phyloP scores from a whole-genome alignment of 64 coral and sea anemone genomes.

The Porites lutea region DNA sequence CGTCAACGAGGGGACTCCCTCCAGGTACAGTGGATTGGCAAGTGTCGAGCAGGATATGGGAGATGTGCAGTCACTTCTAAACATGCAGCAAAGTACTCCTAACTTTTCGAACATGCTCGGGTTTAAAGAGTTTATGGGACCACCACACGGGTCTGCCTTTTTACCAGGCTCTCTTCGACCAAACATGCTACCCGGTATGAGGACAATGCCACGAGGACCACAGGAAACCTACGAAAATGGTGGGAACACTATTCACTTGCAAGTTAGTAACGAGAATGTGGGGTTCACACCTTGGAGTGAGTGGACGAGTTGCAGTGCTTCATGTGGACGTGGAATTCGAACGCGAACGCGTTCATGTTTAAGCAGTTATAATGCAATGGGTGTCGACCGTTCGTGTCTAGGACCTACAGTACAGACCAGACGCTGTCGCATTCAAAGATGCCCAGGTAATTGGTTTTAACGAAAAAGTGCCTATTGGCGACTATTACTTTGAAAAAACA shows the following conservation, averaged over 20 bases:
- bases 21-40: slow-evolving; percentile 6
- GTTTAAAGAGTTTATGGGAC: neutral
- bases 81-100: neutral
- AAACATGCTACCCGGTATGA: neutral
- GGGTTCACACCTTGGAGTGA: slow-evolving; percentile 37
- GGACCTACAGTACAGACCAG: slow-evolving; percentile 26
- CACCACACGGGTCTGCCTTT: neutral
- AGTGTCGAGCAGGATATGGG: neutral
- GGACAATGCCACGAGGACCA: neutral
- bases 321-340: slow-evolving; percentile 25
- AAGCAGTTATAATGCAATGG: neutral
- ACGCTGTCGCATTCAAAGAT: neutral
- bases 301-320: slow-evolving; percentile 42
- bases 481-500: too few relatives aligned
- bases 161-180: neutral
- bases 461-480: too few relatives aligned
- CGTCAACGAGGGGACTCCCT: neutral
- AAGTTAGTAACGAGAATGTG: neutral
- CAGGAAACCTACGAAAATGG: slow-evolving; percentile 13
- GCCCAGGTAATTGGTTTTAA: neutral
- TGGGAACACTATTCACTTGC: neutral
- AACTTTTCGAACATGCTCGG: too few relatives aligned
- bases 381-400: neutral
- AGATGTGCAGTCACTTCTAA: neutral
- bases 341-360: slow-evolving; percentile 34